Evolutionary conservation across 2,888 invertebrate species (phyloP).

Genomic region (Venusia cambrica): DNA sequence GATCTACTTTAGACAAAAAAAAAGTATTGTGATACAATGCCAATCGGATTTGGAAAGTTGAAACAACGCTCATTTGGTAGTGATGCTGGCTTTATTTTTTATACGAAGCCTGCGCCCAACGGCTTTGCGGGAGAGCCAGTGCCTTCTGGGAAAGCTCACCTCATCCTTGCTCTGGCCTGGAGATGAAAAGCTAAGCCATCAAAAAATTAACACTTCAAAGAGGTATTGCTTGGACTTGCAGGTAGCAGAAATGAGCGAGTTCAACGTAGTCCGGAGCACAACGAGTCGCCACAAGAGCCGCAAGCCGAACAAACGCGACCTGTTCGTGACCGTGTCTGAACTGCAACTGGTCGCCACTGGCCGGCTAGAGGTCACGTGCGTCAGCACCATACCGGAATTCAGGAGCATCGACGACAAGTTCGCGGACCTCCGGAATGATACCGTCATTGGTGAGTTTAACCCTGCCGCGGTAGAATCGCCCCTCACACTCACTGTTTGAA

Average conservation of each 20-base stretch:
- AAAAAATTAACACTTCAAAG: neutral
- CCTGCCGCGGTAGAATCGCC: too few relatives aligned
- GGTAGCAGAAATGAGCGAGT: conserved; percentile 47
- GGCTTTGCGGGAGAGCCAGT: too few relatives aligned
- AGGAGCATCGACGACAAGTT: conserved; percentile 86
- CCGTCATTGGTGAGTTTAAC: conserved; percentile 84
- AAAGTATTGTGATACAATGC: too few relatives aligned
- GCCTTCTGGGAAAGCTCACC: too few relatives aligned
- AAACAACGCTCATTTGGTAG: too few relatives aligned
- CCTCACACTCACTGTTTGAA: too few relatives aligned
- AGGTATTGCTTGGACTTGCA: conserved; percentile 30
- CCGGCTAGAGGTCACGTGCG: conserved; percentile 86
- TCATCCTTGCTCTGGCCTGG: too few relatives aligned
- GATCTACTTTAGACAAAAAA: too few relatives aligned
- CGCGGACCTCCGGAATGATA: conserved; percentile 86
- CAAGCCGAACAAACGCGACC: conserved; percentile 78
- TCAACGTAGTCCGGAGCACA: conserved; percentile 47
- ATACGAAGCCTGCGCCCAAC: too few relatives aligned
- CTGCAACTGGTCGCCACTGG: conserved; percentile 86
- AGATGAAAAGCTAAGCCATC: too few relatives aligned
- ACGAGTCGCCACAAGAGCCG: conserved; percentile 62
- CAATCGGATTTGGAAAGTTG: too few relatives aligned
- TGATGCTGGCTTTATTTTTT: too few relatives aligned
- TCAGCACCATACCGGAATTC: conserved; percentile 90
- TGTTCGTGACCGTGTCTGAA: conserved; percentile 87